Percentiles rank a stretch among this genome's conserved stretches.
These are phyloP conservation scores for Drosophila diplacantha DNA, from an alignment of 2,888 invertebrate species.

Conservation along the genomic window DNA sequence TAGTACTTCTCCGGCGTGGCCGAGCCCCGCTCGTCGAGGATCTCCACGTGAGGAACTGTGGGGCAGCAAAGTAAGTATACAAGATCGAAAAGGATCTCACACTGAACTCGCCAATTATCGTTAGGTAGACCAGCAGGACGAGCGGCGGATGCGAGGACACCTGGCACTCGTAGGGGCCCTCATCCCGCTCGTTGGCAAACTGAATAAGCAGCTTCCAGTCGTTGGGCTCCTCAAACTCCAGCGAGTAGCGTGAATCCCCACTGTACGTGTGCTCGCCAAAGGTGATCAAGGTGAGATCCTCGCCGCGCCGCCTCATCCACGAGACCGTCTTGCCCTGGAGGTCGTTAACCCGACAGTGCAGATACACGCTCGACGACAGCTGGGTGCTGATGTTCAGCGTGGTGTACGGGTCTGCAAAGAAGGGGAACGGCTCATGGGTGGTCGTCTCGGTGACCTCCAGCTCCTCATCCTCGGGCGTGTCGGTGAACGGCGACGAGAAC, in stretches of 20 bases:
- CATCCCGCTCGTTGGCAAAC: constrained; percentile 86
- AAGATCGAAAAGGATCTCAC: not conserved
- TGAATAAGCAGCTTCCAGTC: constrained; percentile 87
- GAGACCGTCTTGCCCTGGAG: constrained; percentile 86
- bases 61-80: not conserved
- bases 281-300: constrained; percentile 84
- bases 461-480: constrained; percentile 77
- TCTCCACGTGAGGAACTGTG: constrained; percentile 88
- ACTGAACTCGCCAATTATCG: constrained; percentile 83
- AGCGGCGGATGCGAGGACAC: constrained; percentile 88
- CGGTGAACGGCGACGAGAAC: constrained; percentile 78
- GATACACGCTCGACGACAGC: constrained; percentile 81
- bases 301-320: constrained; percentile 84
- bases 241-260: constrained; percentile 83
- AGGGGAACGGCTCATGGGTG: constrained; percentile 85
- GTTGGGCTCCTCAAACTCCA: constrained; percentile 85
- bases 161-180: constrained; percentile 89
- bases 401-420: constrained; percentile 83
- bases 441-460: constrained; percentile 77
- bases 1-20: constrained; percentile 88
- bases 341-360: constrained; percentile 84
- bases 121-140: constrained; percentile 83
- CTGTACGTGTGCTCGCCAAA: constrained; percentile 83
- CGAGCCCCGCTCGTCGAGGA: constrained; percentile 87
- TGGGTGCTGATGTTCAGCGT: constrained; percentile 84